Evolutionary conservation across 2,888 invertebrate species (phyloP).

Genomic region (Ormyrus labotus): DNA sequence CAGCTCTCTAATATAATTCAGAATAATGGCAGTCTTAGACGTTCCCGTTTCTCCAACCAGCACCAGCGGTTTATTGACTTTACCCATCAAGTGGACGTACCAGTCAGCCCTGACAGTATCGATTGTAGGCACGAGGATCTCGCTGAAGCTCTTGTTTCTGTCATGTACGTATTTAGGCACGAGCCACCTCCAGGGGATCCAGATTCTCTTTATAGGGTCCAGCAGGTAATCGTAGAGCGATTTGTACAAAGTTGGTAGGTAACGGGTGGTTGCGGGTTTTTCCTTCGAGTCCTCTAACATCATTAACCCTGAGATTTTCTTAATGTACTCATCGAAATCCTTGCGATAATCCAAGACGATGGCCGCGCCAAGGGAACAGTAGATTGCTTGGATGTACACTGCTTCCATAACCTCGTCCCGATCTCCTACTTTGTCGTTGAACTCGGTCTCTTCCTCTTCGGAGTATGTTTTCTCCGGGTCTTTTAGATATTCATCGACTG

Average conservation of each 20-base stretch:
- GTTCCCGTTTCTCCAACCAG: slow-evolving; percentile 95
- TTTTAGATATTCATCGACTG: slow-evolving; percentile 45
- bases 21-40: slow-evolving; percentile 93
- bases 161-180: slow-evolving; percentile 88
- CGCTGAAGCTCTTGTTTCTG: slow-evolving; percentile 82
- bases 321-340: slow-evolving; percentile 88
- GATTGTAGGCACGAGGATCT: slow-evolving; percentile 92
- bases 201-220: slow-evolving; percentile 81
- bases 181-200: slow-evolving; percentile 92
- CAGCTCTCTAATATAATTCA: slow-evolving; percentile 86
- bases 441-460: slow-evolving; percentile 59
- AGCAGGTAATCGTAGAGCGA: slow-evolving; percentile 90
- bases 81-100: slow-evolving; percentile 86
- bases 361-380: slow-evolving; percentile 90
- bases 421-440: slow-evolving; percentile 77
- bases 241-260: slow-evolving; percentile 84
- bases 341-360: slow-evolving; percentile 82
- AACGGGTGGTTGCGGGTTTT: slow-evolving; percentile 82
- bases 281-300: slow-evolving; percentile 81
- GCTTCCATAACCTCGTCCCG: slow-evolving; percentile 68
- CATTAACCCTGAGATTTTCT: slow-evolving; percentile 84
- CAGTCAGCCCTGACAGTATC: slow-evolving; percentile 90
- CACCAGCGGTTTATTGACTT: slow-evolving; percentile 86
- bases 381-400: slow-evolving; percentile 81
- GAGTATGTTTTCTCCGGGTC: slow-evolving; percentile 38